Percentiles rank a stretch among this genome's conserved stretches.
phyloP scores from a whole-genome alignment of 2,113 vertebrate genomes.

The Pyxicephalus adspersus region DNA sequence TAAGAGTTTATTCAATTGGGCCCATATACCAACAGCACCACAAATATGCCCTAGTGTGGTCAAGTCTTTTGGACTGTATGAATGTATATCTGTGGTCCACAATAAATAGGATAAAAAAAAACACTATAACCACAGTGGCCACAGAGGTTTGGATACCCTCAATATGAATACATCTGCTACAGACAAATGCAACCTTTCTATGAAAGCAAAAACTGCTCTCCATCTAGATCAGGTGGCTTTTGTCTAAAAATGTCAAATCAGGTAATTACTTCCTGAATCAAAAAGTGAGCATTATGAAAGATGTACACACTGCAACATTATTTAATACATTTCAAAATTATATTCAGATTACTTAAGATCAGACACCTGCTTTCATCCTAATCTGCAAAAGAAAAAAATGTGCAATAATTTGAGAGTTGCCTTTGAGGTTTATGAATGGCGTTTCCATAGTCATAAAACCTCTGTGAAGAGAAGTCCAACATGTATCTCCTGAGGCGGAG shows the following conservation, averaged over 20 bases:
- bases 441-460: not conserved
- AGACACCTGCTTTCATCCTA: not conserved
- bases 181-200: not conserved
- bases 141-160: too few species aligned
- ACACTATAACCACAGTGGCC: too few species aligned
- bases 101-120: too few species aligned
- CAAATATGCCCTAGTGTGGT: too few species aligned
- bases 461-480: constrained; percentile 14
- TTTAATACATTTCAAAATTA: constrained; percentile 28
- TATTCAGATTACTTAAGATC: not conserved
- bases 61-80: too few species aligned
- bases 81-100: too few species aligned
- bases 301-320: constrained; percentile 5
- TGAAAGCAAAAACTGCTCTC: not conserved
- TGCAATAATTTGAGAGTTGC: not conserved
- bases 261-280: not conserved
- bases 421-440: not conserved
- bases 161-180: not conserved
- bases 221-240: not conserved
- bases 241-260: not conserved
- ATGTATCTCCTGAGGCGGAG: not conserved
- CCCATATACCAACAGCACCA: too few species aligned
- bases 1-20: too few species aligned
- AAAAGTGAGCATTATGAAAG: not conserved
- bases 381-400: not conserved